A percentile compares a stretch with the other conserved stretches of the same genome.
These are phyloP conservation scores for Drosophila basisetae DNA, from an alignment of 2,888 invertebrate species.

Conservation along the genomic window DNA sequence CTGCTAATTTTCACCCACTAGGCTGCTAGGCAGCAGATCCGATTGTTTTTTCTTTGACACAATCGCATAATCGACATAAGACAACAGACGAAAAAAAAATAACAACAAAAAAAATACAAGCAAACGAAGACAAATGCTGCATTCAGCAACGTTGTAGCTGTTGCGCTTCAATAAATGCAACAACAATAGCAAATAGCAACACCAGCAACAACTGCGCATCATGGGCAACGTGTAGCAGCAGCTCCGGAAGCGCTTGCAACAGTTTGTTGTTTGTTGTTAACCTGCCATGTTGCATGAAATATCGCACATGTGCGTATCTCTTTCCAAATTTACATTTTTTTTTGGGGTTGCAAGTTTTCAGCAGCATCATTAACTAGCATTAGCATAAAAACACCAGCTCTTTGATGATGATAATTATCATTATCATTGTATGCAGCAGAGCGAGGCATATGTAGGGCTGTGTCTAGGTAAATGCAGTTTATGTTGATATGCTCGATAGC, in stretches of 20 bases:
- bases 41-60: slow-evolving; percentile 55
- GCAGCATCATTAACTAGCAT: slow-evolving; percentile 35
- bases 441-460: slow-evolving; percentile 55
- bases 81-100: slow-evolving; percentile 23
- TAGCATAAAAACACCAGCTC: slow-evolving; percentile 32
- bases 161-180: slow-evolving; percentile 71
- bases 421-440: slow-evolving; percentile 57
- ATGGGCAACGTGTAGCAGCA: slow-evolving; percentile 38
- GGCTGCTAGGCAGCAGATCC: slow-evolving; percentile 24
- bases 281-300: slow-evolving; percentile 58
- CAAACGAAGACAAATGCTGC: slow-evolving; percentile 58
- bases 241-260: slow-evolving; percentile 67
- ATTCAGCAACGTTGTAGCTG: slow-evolving; percentile 47
- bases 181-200: slow-evolving; percentile 26
- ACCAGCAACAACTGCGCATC: slow-evolving; percentile 36
- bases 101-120: background rate
- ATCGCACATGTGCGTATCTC: slow-evolving; percentile 58
- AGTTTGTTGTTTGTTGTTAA: slow-evolving; percentile 46
- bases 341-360: slow-evolving; percentile 2
- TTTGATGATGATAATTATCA: slow-evolving; percentile 14
- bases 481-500: slow-evolving; percentile 62
- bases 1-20: slow-evolving; percentile 39
- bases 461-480: slow-evolving; percentile 52
- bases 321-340: slow-evolving; percentile 32
- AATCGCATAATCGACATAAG: slow-evolving; percentile 62